Evolutionary conservation across 2,797 vertebrate species (phyloP), one percentile per base, ranked within the genome.

Genomic region (Danio kyathit): DNA sequence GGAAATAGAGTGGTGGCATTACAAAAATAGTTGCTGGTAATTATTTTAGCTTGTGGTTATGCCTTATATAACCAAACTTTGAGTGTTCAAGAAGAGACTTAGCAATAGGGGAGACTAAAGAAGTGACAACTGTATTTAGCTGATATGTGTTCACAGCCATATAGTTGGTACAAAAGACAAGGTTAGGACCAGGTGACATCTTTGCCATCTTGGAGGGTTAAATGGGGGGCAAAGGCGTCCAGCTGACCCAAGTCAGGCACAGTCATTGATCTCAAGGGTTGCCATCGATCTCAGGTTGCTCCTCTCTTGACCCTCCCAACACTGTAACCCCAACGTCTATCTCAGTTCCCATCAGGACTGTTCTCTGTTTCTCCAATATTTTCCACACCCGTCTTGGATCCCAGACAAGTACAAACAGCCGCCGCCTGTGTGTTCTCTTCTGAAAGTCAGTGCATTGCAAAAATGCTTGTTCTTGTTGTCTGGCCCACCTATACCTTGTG

Each of bases 401-500:
- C 81, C 85, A 82, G 80, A 75, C 71, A 84, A 85, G 90, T 94
- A 94, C 93, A 95, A 92, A 92, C 90, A 38, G 82, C 89, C 86
- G 83, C 89, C 86, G 83, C 87, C 90, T 93, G 89, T 94, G 91
- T 92, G 90, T 89, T 85, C 88, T 84, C n/a, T 67, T 12, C 76
- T 89, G 91, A 92, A 93, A 94, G 91, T 93, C 91, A 92, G 93
- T 91, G 87, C 93, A 93, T 94, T 91, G 90, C 92, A 92, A 73
- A 85, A 92, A 93, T 94, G 91, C 92, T 86, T 93, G 84, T 83
- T 91, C 54, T 80, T 76, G 60, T 67, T 59, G 56, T 67, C 71
- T 86, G 43, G 76, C 82, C 79, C 61, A 70, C 7, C 73, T 66
- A 67, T 54, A 75, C 60, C 48, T 63, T 54, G 13, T 10, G 66